Conservation (phyloP, 2,888 invertebrate species). For the Laspeyria flexula region DNA sequence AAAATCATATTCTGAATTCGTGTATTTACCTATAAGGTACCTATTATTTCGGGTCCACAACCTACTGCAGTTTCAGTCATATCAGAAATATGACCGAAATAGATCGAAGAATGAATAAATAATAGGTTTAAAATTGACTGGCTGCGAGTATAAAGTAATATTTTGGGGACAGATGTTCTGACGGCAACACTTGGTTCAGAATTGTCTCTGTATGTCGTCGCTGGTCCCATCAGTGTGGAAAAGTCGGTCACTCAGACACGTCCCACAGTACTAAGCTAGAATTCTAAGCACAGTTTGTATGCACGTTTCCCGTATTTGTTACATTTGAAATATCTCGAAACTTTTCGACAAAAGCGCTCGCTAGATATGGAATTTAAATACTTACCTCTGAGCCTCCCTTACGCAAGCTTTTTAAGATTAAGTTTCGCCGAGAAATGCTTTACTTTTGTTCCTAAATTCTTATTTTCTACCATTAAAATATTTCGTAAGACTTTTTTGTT, state of each 20-base stretch:
- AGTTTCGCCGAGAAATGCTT: not conserved
- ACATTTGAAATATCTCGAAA: conserved; percentile 37
- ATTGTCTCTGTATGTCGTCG: conserved; percentile 42
- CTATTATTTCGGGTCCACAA: not conserved
- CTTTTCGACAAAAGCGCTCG: conserved; percentile 27
- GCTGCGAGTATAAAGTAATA: not conserved
- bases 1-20: too few relatives aligned
- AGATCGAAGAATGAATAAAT: too few relatives aligned
- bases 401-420: conserved; percentile 7
- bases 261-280: conserved; percentile 48
- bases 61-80: not conserved
- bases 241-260: conserved; percentile 61
- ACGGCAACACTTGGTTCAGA: conserved; percentile 55
- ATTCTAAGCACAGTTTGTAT: conserved; percentile 49
- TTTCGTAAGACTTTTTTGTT: not conserved
- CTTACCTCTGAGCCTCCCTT: conserved; percentile 1
- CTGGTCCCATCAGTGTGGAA: conserved; percentile 42
- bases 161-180: conserved; percentile 52
- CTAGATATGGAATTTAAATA: conserved; percentile 33
- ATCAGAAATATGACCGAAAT: not conserved
- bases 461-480: conserved; percentile 7
- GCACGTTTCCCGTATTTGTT: conserved; percentile 46
- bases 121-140: not conserved
- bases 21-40: not conserved
- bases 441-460: not conserved